Conservation (phyloP, 2,888 invertebrate genomes). For the Andrena bicolor region DNA sequence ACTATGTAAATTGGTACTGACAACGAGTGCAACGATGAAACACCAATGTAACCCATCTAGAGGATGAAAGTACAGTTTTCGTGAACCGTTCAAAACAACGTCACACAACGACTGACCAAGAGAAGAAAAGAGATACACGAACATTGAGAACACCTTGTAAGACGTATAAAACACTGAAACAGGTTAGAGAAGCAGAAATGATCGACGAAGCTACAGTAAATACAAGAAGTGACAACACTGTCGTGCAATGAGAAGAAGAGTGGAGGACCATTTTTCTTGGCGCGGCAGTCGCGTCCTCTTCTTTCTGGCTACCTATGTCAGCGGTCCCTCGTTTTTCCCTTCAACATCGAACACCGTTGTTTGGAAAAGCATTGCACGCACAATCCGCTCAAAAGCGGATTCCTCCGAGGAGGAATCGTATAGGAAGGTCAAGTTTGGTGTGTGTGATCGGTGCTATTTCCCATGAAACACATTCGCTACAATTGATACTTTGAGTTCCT, state of each 20-base stretch:
- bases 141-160: slow-evolving; percentile 66
- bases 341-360: slow-evolving; percentile 41
- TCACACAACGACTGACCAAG: slow-evolving; percentile 42
- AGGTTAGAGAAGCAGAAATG: slow-evolving; percentile 57
- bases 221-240: slow-evolving; percentile 60
- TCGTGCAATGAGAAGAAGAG: slow-evolving; percentile 63
- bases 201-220: slow-evolving; percentile 61
- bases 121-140: slow-evolving; percentile 44
- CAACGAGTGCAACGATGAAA: slow-evolving; percentile 74
- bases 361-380: not conserved
- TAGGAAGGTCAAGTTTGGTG: slow-evolving; percentile 5
- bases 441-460: not conserved
- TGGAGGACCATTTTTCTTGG: slow-evolving; percentile 34
- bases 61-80: slow-evolving; percentile 40
- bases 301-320: not conserved
- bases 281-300: slow-evolving; percentile 29
- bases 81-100: slow-evolving; percentile 23
- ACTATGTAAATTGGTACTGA: slow-evolving; percentile 49
- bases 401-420: not conserved
- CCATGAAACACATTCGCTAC: slow-evolving; percentile 18
- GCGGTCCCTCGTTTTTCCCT: not conserved
- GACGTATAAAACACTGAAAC: slow-evolving; percentile 65
- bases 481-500: not conserved
- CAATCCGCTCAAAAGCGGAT: not conserved
- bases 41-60: slow-evolving; percentile 51